phyloP scores from a whole-genome alignment of 2,113 vertebrate genomes.

The Carassius carassius region DNA sequence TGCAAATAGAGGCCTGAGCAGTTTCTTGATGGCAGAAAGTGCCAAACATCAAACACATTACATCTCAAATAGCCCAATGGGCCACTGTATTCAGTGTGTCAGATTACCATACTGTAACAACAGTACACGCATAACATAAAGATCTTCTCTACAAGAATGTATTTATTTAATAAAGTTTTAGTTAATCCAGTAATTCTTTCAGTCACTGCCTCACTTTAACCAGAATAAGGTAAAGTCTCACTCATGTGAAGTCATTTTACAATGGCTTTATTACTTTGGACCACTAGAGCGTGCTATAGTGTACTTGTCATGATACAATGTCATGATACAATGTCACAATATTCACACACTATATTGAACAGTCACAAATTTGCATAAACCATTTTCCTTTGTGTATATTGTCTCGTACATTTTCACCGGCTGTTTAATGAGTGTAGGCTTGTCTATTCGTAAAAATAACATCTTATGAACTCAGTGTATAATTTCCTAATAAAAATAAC shows the following conservation, averaged over 20 bases:
- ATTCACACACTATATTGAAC: not conserved
- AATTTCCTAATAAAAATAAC: not conserved
- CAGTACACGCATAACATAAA: not conserved
- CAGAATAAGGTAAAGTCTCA: not conserved
- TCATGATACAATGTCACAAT: constrained; percentile 3
- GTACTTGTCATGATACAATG: constrained; percentile 28
- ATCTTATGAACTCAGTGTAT: not conserved
- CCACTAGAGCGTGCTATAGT: constrained; percentile 46
- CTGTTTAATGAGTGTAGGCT: not conserved
- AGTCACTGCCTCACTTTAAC: not conserved
- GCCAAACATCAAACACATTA: not conserved
- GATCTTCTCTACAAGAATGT: not conserved
- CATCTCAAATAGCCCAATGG: not conserved
- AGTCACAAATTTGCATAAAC: not conserved
- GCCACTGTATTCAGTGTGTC: not conserved
- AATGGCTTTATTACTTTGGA: not conserved
- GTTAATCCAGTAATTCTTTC: not conserved
- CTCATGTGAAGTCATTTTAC: not conserved
- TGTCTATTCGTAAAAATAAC: not conserved
- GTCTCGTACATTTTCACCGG: not conserved
- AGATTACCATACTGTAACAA: not conserved
- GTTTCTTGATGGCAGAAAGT: not conserved
- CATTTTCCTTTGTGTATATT: not conserved
- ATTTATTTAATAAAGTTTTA: not conserved
- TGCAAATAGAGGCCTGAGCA: constrained; percentile 1